Evolutionary conservation across 2,888 invertebrate genomes (phyloP).

Genomic region (Conops quadrifasciatus): DNA sequence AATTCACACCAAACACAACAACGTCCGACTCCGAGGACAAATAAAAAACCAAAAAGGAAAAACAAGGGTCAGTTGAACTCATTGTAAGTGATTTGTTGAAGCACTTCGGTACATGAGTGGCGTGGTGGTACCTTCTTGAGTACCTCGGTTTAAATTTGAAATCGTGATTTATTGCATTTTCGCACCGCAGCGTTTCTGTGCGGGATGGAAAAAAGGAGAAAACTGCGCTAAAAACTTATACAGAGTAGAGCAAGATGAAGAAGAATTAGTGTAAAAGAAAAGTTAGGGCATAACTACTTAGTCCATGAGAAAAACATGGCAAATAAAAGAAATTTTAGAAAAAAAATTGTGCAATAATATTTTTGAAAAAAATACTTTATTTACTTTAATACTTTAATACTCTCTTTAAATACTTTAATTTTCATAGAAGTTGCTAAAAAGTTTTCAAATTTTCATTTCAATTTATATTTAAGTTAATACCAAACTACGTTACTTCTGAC

Average conservation of each 20-base stretch:
- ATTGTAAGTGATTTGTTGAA: constrained; percentile 3
- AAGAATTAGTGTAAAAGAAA: not conserved
- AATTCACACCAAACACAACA: constrained; percentile 15
- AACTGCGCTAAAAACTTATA: not conserved
- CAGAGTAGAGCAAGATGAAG: not conserved
- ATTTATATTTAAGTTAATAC: too few species aligned
- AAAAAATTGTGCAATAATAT: too few species aligned
- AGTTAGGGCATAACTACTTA: not conserved
- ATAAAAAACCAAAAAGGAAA: too few species aligned
- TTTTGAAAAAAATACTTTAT: too few species aligned
- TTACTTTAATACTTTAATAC: too few species aligned
- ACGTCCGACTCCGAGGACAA: not conserved
- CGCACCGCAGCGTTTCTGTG: constrained; percentile 1
- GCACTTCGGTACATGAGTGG: not conserved
- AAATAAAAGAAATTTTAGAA: not conserved
- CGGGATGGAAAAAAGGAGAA: not conserved
- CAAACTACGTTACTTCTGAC: too few species aligned
- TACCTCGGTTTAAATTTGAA: constrained; percentile 8
- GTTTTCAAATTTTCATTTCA: too few species aligned
- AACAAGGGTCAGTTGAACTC: constrained; percentile 10
- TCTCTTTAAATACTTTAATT: too few species aligned
- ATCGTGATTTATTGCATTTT: constrained; percentile 30
- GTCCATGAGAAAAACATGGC: not conserved
- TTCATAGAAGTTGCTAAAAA: too few species aligned
- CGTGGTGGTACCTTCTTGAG: constrained; percentile 12